Evolutionary conservation across 2,113 vertebrate species (phyloP), one percentile per base, ranked within the genome.

Genomic region (Odocoileus hemionus): DNA sequence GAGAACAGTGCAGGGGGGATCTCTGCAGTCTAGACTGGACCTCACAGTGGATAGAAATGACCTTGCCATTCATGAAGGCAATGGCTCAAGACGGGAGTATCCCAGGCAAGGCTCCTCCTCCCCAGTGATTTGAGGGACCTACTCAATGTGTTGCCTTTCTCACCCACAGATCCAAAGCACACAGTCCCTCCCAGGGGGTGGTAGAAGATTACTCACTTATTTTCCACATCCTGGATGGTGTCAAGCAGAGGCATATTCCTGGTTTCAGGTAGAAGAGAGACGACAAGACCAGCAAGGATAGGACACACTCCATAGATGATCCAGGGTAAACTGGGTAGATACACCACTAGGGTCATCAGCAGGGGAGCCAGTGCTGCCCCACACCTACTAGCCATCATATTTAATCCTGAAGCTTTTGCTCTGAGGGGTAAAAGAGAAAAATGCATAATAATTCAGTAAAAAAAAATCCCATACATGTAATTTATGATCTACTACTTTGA

Each of bases 341-440:
- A 97, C 64, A 85, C 89, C n/a, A 12, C n/a, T 12, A 23, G 10
- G 0, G 10, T 70, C n/a, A 70, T 70, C 67, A 36, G 67, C 67
- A 99, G 57, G 3, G 99, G 99, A 12, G 99, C 99, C 82, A 99
- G 95, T 39, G 99, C 98, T 6, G 99, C 98, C 2, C 98, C 99
- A 64, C 98, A 93, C 61, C 99, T 98, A 1, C 99, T 98, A 89
- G 98, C 98, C 98, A 99, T 98, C n/a, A 97, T 96, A 14, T 98
- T 98, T 45, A 98, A 91, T 2, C 99, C 99, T 30, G 98, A 97
- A 45, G 98, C 98, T 58, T 98, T 99, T 98, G 99, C 99, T 89
- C 99, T 99, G 50, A 12, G 7, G 50, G 6, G 25, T n/a, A 45
- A 88, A 82, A 23, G n/a, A 80, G 28, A 55, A 43, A 47, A 21